Evolutionary conservation across 1,140 invertebrate species (phyloP).

Genomic region (Vanessa tameamea): DNA sequence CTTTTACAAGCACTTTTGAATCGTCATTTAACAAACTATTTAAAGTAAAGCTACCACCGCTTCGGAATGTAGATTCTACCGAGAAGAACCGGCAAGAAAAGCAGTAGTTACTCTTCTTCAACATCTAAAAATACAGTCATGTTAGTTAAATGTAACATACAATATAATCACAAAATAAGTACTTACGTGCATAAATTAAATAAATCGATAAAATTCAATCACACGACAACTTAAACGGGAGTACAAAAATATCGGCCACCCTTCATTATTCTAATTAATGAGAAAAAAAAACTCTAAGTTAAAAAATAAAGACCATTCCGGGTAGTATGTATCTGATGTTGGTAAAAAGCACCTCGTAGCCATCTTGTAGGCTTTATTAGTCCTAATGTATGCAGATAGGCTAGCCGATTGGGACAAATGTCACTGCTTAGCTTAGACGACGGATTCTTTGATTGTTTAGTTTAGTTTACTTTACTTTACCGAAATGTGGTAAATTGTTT

Average conservation of each 20-base stretch:
- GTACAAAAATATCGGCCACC: conserved; percentile 37
- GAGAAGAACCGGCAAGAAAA: too few relatives aligned
- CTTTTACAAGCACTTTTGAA: too few relatives aligned
- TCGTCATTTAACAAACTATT: too few relatives aligned
- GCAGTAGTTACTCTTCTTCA: too few relatives aligned
- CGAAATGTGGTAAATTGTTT: conserved; percentile 1
- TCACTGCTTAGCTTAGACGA: conserved; percentile 46
- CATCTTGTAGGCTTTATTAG: conserved; percentile 70
- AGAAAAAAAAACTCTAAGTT: conserved; percentile 56
- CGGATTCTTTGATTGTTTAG: conserved; percentile 33
- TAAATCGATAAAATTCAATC: conserved; percentile 3
- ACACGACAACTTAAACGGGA: neutral
- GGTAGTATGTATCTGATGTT: conserved; percentile 64
- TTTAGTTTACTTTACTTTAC: neutral
- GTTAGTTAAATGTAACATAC: too few relatives aligned
- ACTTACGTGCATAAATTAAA: neutral
- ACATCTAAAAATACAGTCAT: too few relatives aligned
- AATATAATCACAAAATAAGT: neutral
- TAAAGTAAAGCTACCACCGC: too few relatives aligned
- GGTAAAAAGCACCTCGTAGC: conserved; percentile 58
- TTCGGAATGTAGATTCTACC: too few relatives aligned
- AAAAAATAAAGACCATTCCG: conserved; percentile 62
- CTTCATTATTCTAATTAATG: conserved; percentile 73
- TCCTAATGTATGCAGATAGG: conserved; percentile 73
- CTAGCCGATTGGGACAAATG: conserved; percentile 69